A percentile compares a stretch with the other conserved stretches of the same genome.
phyloP scores from a whole-genome alignment of 2,797 vertebrate genomes.

The Zalophus californianus region DNA sequence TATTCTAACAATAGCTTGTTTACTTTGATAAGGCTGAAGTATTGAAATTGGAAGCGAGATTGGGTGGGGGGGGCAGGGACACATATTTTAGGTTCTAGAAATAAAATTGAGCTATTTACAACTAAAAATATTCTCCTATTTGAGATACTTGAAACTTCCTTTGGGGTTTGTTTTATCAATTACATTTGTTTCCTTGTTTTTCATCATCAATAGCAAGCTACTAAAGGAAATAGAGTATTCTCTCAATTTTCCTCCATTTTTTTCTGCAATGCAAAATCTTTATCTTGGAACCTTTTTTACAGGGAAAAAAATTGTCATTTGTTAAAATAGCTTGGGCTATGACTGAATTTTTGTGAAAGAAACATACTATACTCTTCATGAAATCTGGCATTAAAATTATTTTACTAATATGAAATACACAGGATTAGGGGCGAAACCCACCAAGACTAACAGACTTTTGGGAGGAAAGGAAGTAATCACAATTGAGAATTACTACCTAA shows the following conservation, averaged over 20 bases:
- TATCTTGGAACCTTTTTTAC: conserved; percentile 71
- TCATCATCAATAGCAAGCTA: conserved; percentile 73
- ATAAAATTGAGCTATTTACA: conserved; percentile 80
- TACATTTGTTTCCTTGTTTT: conserved; percentile 82
- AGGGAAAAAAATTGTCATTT: conserved; percentile 53
- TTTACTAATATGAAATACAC: conserved; percentile 8
- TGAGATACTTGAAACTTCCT: conserved; percentile 76
- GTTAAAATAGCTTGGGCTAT: conserved; percentile 73
- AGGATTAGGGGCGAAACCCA: conserved; percentile 28
- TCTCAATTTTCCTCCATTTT: conserved; percentile 73
- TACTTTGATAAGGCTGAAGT: conserved; percentile 73
- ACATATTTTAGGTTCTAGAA: conserved; percentile 67
- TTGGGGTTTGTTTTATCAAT: conserved; percentile 76
- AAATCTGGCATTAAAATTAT: conserved; percentile 55
- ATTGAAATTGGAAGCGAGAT: conserved; percentile 73
- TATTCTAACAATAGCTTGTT: conserved; percentile 72
- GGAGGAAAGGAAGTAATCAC: conserved; percentile 16
- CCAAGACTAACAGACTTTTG: conserved; percentile 42
- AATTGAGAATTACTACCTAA: conserved; percentile 41
- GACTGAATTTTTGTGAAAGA: conserved; percentile 72
- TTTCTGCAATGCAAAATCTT: conserved; percentile 78
- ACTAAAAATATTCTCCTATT: conserved; percentile 76
- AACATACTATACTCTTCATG: conserved; percentile 20
- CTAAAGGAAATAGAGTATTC: conserved; percentile 79
- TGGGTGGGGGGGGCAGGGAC: background rate